A percentile compares a stretch with the other conserved stretches of the same genome.
Evolutionary conservation across 1,140 invertebrate genomes (phyloP).

Genomic region (Nylanderia fulva): DNA sequence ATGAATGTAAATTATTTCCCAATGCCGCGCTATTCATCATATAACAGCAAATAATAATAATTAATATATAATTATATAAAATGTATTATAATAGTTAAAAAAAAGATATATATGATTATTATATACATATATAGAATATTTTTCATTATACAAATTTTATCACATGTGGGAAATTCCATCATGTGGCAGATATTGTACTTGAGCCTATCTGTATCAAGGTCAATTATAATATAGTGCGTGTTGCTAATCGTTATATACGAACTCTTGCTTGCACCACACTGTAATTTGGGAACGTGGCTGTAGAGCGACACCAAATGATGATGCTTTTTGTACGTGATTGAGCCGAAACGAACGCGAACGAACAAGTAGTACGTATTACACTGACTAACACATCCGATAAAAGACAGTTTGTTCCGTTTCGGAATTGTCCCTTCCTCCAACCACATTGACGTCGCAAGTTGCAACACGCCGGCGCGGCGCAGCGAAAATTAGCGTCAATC

Average conservation of each 20-base stretch:
- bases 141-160: constrained; percentile 12
- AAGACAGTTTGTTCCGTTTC: constrained; percentile 31
- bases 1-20: background rate
- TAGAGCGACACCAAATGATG: background rate
- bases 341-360: background rate
- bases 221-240: background rate
- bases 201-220: background rate
- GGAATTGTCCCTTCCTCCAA: constrained; percentile 38
- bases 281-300: background rate
- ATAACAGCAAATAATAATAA: background rate
- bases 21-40: background rate
- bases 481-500: background rate
- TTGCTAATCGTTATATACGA: background rate
- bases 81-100: background rate
- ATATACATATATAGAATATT: background rate
- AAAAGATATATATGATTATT: background rate
- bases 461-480: background rate
- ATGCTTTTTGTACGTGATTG: background rate
- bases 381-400: constrained; percentile 44
- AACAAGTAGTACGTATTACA: constrained; percentile 36
- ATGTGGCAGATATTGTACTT: background rate
- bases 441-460: too few species aligned
- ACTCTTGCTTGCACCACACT: too few species aligned
- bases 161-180: background rate
- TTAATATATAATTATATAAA: background rate